Conservation (phyloP, 2,113 vertebrate species). For the Cinclus cinclus region DNA sequence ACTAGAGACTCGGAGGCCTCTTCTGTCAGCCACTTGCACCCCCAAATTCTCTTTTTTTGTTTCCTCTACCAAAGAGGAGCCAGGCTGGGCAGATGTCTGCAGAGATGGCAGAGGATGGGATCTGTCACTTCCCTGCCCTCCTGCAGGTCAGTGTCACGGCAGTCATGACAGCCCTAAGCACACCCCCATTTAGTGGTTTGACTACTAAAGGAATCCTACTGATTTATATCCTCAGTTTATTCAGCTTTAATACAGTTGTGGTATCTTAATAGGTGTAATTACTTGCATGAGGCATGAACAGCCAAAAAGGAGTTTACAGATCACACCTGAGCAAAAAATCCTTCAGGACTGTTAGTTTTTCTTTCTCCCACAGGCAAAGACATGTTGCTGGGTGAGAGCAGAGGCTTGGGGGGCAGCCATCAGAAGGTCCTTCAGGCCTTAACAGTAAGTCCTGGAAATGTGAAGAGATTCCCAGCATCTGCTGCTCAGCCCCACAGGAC, state of each 20-base stretch:
- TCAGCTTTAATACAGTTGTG: not conserved
- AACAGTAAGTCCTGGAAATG: not conserved
- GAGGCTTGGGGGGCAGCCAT: rapidly evolving
- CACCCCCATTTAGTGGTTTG: not conserved
- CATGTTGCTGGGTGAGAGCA: not conserved
- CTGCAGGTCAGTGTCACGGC: not conserved
- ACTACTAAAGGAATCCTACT: not conserved
- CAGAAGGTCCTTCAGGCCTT: not conserved
- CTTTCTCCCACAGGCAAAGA: not conserved
- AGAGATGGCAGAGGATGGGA: not conserved
- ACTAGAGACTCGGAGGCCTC: not conserved
- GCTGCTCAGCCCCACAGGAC: rapidly evolving
- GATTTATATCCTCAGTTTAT: not conserved
- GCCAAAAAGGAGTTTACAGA: not conserved
- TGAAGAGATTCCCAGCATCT: not conserved
- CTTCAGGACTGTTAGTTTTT: not conserved
- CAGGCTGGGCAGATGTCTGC: not conserved
- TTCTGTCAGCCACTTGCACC: not conserved
- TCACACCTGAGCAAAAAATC: not conserved
- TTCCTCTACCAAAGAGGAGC: not conserved
- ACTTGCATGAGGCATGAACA: not conserved
- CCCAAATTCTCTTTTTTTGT: not conserved
- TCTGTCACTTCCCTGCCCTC: not conserved
- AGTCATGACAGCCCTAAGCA: not conserved
- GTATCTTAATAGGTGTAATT: not conserved